These are phyloP conservation scores for Bucorvus abyssinicus DNA, from an alignment of 2,797 vertebrate genomes.

Conservation along the genomic window DNA sequence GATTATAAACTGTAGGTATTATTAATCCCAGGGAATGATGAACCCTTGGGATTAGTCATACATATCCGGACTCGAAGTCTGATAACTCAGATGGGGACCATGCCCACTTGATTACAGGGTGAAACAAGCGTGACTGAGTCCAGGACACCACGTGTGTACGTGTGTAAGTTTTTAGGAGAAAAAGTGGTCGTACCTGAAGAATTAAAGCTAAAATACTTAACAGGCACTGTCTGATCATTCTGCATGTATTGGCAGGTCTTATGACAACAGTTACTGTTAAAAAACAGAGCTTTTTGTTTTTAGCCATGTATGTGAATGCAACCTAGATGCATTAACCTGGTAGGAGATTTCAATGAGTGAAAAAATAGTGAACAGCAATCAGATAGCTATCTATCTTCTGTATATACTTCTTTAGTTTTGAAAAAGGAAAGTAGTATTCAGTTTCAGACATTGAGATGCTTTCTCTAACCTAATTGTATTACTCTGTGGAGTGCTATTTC, in stretches of 20 bases:
- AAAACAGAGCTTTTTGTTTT: not conserved
- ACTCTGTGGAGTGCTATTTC: not conserved
- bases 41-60: not conserved
- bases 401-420: not conserved
- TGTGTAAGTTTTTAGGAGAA: not conserved
- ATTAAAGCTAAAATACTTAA: not conserved
- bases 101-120: not conserved
- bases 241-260: not conserved
- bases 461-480: not conserved
- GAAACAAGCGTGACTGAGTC: not conserved
- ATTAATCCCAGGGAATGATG: not conserved
- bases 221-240: not conserved
- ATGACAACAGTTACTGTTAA: not conserved
- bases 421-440: not conserved
- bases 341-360: not conserved
- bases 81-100: not conserved
- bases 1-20: no score
- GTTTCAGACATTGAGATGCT: not conserved
- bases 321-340: not conserved
- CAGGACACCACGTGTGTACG: fast-evolving
- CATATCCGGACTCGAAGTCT: not conserved
- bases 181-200: not conserved
- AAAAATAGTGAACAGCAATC: not conserved
- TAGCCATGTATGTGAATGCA: fast-evolving
- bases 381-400: not conserved